These are phyloP conservation scores for Micronycteris hirsuta DNA, from an alignment of 2,113 vertebrate genomes.

Conservation along the genomic window DNA sequence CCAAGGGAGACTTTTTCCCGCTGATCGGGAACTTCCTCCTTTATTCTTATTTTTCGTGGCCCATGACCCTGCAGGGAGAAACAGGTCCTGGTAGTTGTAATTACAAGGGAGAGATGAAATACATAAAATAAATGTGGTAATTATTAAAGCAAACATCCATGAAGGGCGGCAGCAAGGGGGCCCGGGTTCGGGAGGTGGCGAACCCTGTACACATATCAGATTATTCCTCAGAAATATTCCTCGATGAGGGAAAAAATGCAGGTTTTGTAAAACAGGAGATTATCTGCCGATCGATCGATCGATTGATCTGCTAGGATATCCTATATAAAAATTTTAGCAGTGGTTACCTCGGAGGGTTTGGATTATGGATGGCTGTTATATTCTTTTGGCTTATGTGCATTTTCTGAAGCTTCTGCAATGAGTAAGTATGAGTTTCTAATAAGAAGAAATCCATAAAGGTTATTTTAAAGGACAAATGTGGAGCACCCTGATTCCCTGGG, in stretches of 20 bases:
- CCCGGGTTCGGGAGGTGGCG: not conserved
- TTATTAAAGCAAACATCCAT: not conserved
- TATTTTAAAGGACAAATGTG: not conserved
- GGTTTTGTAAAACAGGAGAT: not conserved
- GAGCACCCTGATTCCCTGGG: not conserved
- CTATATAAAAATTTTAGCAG: not conserved
- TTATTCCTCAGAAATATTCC: constrained; percentile 21
- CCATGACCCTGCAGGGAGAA: not conserved
- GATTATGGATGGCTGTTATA: not conserved
- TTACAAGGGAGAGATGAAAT: not conserved
- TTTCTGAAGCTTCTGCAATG: not conserved
- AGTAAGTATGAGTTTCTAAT: not conserved
- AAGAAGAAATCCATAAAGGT: not conserved
- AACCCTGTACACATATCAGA: not conserved
- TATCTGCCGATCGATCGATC: too few species aligned
- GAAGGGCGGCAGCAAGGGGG: not conserved
- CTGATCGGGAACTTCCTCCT: not conserved
- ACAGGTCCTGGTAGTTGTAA: not conserved
- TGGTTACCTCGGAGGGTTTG: not conserved
- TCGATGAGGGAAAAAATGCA: not conserved
- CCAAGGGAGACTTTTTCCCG: not conserved
- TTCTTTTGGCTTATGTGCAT: not conserved
- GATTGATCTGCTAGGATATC: not conserved
- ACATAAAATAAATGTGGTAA: not conserved
- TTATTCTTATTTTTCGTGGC: constrained; percentile 13